Conservation (phyloP, 2,888 invertebrate species). For the Hydropsyche betteni region DNA sequence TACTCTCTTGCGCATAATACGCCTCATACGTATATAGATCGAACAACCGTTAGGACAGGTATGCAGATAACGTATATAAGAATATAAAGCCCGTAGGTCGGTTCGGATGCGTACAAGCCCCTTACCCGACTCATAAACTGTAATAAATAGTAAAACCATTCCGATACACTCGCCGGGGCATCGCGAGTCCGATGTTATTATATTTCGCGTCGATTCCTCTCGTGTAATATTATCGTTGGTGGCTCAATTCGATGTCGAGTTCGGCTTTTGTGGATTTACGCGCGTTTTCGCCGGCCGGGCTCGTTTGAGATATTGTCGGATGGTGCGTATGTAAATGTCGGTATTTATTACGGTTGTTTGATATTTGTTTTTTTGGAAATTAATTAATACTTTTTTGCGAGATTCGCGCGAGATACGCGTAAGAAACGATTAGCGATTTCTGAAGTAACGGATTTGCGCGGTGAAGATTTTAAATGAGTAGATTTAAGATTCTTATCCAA, state of each 20-base stretch:
- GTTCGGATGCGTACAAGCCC: constrained; percentile 37
- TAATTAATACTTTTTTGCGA: no score
- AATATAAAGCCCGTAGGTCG: constrained; percentile 38
- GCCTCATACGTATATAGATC: constrained; percentile 43
- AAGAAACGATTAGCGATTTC: no score
- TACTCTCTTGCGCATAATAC: neutral
- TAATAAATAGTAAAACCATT: constrained; percentile 40
- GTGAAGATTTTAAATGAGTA: constrained; percentile 7
- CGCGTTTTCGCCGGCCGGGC: neutral
- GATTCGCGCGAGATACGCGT: no score
- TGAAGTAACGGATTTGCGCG: no score
- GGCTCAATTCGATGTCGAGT: neutral
- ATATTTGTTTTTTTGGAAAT: no score
- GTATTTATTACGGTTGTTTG: no score
- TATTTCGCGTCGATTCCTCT: neutral
- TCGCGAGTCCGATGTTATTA: constrained; percentile 17
- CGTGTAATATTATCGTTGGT: neutral
- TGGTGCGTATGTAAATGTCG: no score
- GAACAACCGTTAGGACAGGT: constrained; percentile 51
- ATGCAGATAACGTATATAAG: constrained; percentile 46
- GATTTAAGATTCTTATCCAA: constrained; percentile 13
- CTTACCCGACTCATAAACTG: constrained; percentile 37
- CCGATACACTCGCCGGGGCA: constrained; percentile 18
- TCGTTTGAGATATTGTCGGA: no score
- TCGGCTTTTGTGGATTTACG: neutral